A percentile compares a stretch with the other conserved stretches of the same genome.
phyloP scores from a whole-genome alignment of 37 sponge, comb jelly and placozoan genomes.

The Amphimedon queenslandica region DNA sequence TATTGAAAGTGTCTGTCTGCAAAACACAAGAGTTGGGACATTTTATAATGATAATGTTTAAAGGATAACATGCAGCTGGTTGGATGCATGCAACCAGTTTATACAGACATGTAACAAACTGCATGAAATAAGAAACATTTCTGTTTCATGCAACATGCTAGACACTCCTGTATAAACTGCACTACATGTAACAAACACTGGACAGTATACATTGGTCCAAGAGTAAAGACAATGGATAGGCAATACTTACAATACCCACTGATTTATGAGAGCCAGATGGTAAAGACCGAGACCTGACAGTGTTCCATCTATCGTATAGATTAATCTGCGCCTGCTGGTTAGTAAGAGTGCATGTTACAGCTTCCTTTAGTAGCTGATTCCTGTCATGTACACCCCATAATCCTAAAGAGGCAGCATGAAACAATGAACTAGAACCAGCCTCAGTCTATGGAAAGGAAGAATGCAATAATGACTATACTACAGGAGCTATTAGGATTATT shows the following conservation, averaged over 20 bases:
- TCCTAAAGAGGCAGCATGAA: conserved; percentile 63
- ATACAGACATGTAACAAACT: neutral
- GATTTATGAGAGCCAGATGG: neutral
- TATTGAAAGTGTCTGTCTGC: too few relatives aligned
- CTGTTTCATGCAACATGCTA: neutral
- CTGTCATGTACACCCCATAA: conserved; percentile 75
- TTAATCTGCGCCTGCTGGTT: conserved; percentile 54
- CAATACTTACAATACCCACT: neutral
- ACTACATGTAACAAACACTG: too few relatives aligned
- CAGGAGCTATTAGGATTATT: too few relatives aligned
- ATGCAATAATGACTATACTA: too few relatives aligned
- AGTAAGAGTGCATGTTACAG: conserved; percentile 31
- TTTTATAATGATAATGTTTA: too few relatives aligned
- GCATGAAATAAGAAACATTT: too few relatives aligned
- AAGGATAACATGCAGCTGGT: neutral
- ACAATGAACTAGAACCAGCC: conserved; percentile 41
- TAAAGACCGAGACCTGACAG: neutral
- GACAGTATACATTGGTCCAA: too few relatives aligned
- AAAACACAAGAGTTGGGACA: too few relatives aligned
- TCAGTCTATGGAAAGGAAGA: conserved; percentile 25
- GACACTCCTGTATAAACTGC: neutral
- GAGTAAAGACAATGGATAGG: neutral
- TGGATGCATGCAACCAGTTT: neutral
- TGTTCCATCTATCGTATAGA: conserved; percentile 42
- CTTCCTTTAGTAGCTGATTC: conserved; percentile 34